A percentile compares a stretch with the other conserved stretches of the same genome.
Conservation (phyloP, 2,113 vertebrate genomes). For the Suncus etruscus region DNA sequence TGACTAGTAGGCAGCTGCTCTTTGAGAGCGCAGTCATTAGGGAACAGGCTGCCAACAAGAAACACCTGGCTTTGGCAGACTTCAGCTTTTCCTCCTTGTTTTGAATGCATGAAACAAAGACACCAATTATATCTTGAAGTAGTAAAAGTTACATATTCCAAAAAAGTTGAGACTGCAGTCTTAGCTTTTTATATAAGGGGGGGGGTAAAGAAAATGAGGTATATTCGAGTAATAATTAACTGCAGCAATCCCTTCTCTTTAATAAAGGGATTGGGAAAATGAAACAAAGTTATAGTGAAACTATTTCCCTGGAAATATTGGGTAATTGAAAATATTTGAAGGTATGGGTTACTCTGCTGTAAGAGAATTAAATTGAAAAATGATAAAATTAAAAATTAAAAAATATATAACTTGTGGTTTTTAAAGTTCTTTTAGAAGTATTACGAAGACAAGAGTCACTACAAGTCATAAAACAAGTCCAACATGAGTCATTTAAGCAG, state of each 20-base stretch:
- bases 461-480: conserved; percentile 17
- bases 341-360: conserved; percentile 21
- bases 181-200: conserved; percentile 71
- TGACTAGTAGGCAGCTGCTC: conserved; percentile 97
- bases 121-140: conserved; percentile 87
- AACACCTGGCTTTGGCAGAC: conserved; percentile 96
- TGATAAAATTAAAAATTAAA: conserved; percentile 20
- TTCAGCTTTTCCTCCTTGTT: conserved; percentile 90
- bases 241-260: conserved; percentile 68
- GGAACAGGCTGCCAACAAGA: conserved; percentile 93
- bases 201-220: conserved; percentile 72
- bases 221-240: conserved; percentile 73
- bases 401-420: neutral
- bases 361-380: conserved; percentile 44
- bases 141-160: conserved; percentile 86
- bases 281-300: conserved; percentile 44
- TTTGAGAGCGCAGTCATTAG: conserved; percentile 92
- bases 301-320: conserved; percentile 32
- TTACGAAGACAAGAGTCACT: neutral
- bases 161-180: conserved; percentile 74
- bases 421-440: neutral
- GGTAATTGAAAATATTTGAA: conserved; percentile 53
- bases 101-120: conserved; percentile 88
- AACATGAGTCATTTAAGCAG: neutral
- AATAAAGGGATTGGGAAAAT: conserved; percentile 72